Base-by-base conservation (phyloP, 2,797 vertebrate species). In the Vespertilio murinus region DNA sequence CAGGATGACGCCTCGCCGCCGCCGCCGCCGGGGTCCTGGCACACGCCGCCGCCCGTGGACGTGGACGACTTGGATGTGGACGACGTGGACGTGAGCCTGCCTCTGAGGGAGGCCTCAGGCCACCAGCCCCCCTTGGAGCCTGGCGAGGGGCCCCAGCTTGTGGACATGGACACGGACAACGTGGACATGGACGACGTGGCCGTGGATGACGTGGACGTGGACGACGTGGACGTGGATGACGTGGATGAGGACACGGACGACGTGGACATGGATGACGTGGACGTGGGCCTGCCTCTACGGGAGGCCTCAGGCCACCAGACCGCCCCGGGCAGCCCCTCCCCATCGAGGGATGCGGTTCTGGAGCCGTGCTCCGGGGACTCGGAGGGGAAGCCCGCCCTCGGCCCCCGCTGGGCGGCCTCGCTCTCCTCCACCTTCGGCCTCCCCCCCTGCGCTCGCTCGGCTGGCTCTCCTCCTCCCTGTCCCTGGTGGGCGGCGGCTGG, bases 381-480 rank as follows among this genome's bases (percentile, higher is more conserved):
- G 10, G 97, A 83, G 90, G 45, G 88, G 67, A 98, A 96, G 71
- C 81, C 93, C 0, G 89, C 95, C 56, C 79, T 52, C 2, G 0
- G 45, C 10, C 45, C 45, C 45, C 9, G 45, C 79, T 61, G 94
- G 77, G 5, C 93, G 0, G 85, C 97, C 3, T 94, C 96, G 0
- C 96, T 97, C 40, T 95, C 96, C 8, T 94, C 98, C 56, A 96
- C 97, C 61, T 95, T 97, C 0, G 95, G 97, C 80, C 95, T 93
- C 38, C 95, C 45, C 45, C 97, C 97, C 89, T 94, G 88, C 97
- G 98, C 89, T 97, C 98, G 20, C 94, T 98, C 91, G 96, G 97
- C 97, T 98, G 98, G 98, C 97, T 98, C 88, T 97, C 99, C 33
- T 99, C 99, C 22, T 99, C 99, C 22, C 98, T 98, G 14, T 98